These are phyloP conservation scores for Acanthaster planci DNA, from an alignment of 35 echinoderm and acorn worm species.

Conservation along the genomic window DNA sequence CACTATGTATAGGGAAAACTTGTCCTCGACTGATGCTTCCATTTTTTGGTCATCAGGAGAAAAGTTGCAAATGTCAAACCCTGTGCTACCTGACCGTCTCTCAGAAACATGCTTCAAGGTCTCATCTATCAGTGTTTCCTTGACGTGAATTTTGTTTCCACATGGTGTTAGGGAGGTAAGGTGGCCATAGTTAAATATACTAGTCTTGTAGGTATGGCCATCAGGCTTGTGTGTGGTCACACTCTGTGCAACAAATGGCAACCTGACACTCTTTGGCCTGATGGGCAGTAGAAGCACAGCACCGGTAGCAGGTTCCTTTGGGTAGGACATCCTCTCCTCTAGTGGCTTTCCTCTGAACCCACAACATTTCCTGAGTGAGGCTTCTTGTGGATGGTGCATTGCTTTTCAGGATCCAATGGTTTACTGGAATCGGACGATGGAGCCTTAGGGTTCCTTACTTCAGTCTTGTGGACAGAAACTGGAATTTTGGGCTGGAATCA, in stretches of 20 bases:
- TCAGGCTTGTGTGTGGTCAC: not conserved
- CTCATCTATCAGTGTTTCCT: constrained; percentile 28
- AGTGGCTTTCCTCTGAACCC: constrained; percentile 33
- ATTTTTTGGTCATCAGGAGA: constrained; percentile 29
- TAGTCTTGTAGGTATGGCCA: constrained; percentile 9
- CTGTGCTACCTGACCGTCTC: not conserved
- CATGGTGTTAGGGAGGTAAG: not conserved
- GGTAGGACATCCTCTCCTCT: constrained; percentile 32
- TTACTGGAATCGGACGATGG: not conserved
- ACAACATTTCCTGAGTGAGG: constrained; percentile 52
- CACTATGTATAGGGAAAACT: not conserved
- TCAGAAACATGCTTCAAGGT: not conserved
- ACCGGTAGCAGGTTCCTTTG: constrained; percentile 51
- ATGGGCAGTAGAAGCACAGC: constrained; percentile 26
- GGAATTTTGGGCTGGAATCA: constrained; percentile 26
- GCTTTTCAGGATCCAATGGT: not conserved
- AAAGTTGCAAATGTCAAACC: not conserved
- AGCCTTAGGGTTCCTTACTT: not conserved
- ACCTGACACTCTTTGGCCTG: constrained; percentile 43
- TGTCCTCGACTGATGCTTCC: constrained; percentile 22
- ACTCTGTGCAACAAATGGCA: constrained; percentile 19
- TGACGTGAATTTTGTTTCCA: not conserved
- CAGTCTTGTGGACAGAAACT: not conserved
- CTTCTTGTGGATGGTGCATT: constrained; percentile 47
- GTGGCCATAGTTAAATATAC: not conserved